Conservation (phyloP, 2,797 vertebrate genomes). For the Balearica regulorum region DNA sequence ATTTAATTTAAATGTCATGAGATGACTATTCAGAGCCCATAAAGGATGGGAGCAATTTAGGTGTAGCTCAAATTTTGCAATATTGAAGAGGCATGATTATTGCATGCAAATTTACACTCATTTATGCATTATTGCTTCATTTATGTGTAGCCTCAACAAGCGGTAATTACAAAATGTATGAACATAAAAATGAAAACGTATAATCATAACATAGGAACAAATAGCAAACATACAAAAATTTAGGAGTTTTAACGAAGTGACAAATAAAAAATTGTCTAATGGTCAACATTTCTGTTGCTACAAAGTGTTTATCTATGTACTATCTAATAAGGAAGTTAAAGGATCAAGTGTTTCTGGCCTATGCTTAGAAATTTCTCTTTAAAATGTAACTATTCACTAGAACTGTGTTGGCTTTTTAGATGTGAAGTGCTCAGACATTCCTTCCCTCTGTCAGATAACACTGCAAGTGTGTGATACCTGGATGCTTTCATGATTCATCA, state of each 20-base stretch:
- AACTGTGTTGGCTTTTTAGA: neutral
- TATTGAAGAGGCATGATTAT: neutral
- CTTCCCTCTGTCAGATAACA: neutral
- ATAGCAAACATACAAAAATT: neutral
- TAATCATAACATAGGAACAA: neutral
- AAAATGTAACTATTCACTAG: neutral
- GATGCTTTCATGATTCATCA: neutral
- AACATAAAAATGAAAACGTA: neutral
- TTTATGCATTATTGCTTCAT: neutral
- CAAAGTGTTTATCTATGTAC: neutral
- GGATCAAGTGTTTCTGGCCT: neutral
- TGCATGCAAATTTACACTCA: neutral
- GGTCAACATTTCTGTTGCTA: neutral
- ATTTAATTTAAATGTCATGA: conserved; percentile 3
- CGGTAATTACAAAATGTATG: neutral
- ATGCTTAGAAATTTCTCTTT: neutral
- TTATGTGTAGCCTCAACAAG: conserved; percentile 2
- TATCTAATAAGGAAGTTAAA: neutral
- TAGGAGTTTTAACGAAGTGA: neutral
- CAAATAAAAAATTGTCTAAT: neutral
- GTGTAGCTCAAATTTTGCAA: neutral
- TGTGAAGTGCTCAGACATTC: neutral
- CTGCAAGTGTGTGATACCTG: neutral
- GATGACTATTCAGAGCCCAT: neutral
- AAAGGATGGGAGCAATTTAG: conserved; percentile 12